Conservation (phyloP, 2,113 vertebrate species). For the Theristicus caerulescens region DNA sequence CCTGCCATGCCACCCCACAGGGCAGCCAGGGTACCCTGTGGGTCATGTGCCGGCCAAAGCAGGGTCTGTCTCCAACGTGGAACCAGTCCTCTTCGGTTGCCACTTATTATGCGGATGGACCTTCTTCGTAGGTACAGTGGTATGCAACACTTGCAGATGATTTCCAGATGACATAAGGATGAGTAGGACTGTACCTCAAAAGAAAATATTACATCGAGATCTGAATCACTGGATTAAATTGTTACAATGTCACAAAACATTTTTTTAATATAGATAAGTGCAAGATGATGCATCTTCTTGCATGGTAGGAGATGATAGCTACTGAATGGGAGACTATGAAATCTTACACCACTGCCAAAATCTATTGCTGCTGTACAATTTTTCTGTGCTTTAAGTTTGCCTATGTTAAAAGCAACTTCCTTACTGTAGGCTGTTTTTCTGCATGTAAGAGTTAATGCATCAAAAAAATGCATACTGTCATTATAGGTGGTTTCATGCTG, state of each 20-base stretch:
- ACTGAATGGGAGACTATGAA: background rate
- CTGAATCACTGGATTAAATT: background rate
- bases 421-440: background rate
- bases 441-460: background rate
- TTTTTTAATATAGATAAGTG: background rate
- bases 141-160: background rate
- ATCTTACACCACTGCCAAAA: background rate
- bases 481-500: background rate
- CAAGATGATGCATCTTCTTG: background rate
- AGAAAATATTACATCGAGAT: background rate
- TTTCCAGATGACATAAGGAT: background rate
- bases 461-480: background rate
- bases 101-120: background rate
- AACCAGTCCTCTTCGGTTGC: background rate
- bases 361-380: background rate
- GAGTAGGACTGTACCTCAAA: background rate
- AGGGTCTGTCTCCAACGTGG: accelerated
- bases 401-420: background rate
- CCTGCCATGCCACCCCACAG: accelerated
- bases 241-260: background rate
- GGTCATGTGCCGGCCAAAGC: background rate
- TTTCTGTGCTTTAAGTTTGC: background rate
- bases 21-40: accelerated
- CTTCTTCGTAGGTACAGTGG: background rate
- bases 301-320: background rate